Base-by-base conservation (phyloP, 2,888 invertebrate genomes). In the Orthonychiurus folsomi region DNA sequence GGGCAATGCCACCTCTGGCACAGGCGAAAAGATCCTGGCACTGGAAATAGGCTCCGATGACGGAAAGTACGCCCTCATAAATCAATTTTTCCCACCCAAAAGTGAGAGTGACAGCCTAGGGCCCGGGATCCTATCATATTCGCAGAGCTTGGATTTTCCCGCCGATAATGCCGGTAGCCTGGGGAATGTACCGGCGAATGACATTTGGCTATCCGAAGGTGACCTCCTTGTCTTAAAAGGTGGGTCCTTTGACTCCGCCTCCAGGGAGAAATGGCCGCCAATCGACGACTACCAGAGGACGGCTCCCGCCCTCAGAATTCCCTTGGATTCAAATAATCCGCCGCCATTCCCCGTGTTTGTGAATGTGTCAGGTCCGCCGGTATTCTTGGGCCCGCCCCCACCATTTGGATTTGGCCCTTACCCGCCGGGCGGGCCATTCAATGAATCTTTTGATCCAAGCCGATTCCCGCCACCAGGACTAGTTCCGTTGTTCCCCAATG, bases 281-380 rank as follows among this genome's bases (percentile, higher is more conserved):
- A 88, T 92, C 72, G 92, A 92, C 76, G 84, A 86, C 76, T 92
- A 88, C 77, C 82, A 86, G 77, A 89, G 90, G 69, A 61, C 54
- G 9, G 66, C 50, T 52, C 84, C 91, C 74, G 90, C 87, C 79
- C 88, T 92, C 75, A 89, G 89, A 79, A 83, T 92, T 74, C 90
- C 91, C 53, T 79, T 84, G 59, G 85, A 86, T 77, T 89, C 90
- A 12, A 66, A 64, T 78, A 85, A 91, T 74, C 90, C 92, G 78
- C 92, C 92, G 82, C 92, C 92, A 80, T 92, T 92, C 86, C 92
- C 92, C 76, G 86, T 92, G 79, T 90, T 88, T 80, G 85, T 92
- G 78, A 83, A 84, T 78, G 88, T 90, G 77, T 83, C 86, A 76
- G 91, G 89, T 75, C 91, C 91, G 77, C 83, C 91, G 79, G 86